phyloP scores from a whole-genome alignment of 1,140 invertebrate genomes.

The Notospermus geniculatus region DNA sequence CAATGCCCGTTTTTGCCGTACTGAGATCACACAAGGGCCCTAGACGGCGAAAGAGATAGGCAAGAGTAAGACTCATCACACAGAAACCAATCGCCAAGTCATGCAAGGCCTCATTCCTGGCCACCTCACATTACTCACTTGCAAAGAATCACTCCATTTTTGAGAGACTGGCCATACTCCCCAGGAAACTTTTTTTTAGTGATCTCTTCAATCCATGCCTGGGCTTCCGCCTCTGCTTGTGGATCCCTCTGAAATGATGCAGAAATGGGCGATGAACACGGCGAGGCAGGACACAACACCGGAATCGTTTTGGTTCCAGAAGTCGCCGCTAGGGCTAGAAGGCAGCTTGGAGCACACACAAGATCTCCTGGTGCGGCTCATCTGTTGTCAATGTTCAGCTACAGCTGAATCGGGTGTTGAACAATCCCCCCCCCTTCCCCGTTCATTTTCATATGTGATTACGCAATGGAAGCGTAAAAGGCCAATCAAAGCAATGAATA shows the following conservation, averaged over 20 bases:
- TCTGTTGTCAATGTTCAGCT: too few relatives aligned
- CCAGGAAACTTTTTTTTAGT: conserved; percentile 61
- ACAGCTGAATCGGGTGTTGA: too few relatives aligned
- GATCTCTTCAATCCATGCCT: conserved; percentile 87
- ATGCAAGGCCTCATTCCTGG: not conserved
- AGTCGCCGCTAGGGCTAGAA: too few relatives aligned
- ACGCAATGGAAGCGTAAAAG: too few relatives aligned
- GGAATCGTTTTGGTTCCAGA: too few relatives aligned
- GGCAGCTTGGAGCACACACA: too few relatives aligned
- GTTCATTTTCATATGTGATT: too few relatives aligned
- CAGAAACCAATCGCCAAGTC: not conserved
- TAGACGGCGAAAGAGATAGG: not conserved
- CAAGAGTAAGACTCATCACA: not conserved
- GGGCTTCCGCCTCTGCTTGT: conserved; percentile 72
- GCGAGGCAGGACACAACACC: too few relatives aligned
- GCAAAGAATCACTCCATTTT: conserved; percentile 87
- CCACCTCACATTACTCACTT: conserved; percentile 60
- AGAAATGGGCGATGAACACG: conserved; percentile 5
- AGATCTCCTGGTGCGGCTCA: too few relatives aligned
- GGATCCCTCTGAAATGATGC: conserved; percentile 69
- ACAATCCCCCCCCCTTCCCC: too few relatives aligned
- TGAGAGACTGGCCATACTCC: conserved; percentile 78
- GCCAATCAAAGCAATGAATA: too few relatives aligned
- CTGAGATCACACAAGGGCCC: not conserved
- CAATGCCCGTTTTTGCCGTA: not conserved